Evolutionary conservation across 1,140 invertebrate species (phyloP).

Genomic region (Amyelois transitella): DNA sequence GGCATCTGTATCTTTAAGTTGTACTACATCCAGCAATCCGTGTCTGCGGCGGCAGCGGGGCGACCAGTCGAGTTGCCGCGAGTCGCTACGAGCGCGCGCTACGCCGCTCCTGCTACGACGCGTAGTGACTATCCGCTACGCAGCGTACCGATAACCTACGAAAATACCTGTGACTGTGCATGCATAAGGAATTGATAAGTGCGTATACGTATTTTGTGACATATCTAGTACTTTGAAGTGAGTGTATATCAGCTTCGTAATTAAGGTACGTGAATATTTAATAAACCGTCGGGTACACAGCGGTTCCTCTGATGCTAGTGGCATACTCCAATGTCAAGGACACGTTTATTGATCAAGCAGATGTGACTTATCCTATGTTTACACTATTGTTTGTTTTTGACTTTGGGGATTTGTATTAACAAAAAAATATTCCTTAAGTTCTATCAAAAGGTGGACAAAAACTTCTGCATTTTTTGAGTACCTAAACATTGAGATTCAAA

Average conservation of each 20-base stretch:
- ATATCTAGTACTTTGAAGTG: slow-evolving; percentile 11
- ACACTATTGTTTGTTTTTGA: slow-evolving; percentile 11
- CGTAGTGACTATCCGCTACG: slow-evolving; percentile 25
- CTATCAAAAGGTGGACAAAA: no score
- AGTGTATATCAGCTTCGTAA: slow-evolving; percentile 12
- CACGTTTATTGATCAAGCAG: slow-evolving; percentile 61
- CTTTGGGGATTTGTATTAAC: no score
- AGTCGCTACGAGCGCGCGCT: slow-evolving; percentile 47
- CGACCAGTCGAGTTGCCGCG: slow-evolving; percentile 52
- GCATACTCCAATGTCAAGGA: slow-evolving; percentile 62
- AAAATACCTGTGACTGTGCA: slow-evolving; percentile 30
- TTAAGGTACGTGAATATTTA: slow-evolving; percentile 55
- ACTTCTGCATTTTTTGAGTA: neutral
- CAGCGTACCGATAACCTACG: slow-evolving; percentile 5
- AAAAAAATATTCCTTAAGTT: no score
- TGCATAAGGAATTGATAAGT: slow-evolving; percentile 29
- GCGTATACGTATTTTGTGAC: slow-evolving; percentile 30
- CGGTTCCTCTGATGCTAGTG: slow-evolving; percentile 19
- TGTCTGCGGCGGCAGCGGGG: slow-evolving; percentile 44
- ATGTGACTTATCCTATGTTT: slow-evolving; percentile 14
- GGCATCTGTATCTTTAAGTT: slow-evolving; percentile 29
- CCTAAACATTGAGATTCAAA: neutral
- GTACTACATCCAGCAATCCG: slow-evolving; percentile 46
- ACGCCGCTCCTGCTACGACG: slow-evolving; percentile 40
- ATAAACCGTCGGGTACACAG: slow-evolving; percentile 31